Percentiles rank a stretch among this genome's conserved stretches.
Evolutionary conservation across 2,797 vertebrate species (phyloP).

Genomic region (Champsocephalus esox): DNA sequence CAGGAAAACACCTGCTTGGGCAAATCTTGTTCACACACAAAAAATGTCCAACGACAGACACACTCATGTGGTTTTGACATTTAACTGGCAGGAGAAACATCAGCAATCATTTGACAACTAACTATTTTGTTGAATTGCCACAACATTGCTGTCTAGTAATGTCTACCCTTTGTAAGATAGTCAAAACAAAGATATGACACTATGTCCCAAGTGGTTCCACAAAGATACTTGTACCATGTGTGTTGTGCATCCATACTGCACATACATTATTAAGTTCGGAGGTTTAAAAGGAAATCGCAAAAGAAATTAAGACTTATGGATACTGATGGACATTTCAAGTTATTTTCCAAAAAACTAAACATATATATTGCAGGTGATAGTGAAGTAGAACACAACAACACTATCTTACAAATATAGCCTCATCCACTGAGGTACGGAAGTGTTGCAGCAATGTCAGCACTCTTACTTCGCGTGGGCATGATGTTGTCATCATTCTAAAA

Average conservation of each 20-base stretch:
- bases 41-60: not conserved
- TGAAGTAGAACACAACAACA: not conserved
- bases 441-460: not conserved
- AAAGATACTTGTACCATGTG: not conserved
- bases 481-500: slow-evolving; percentile 10
- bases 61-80: not conserved
- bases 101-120: not conserved
- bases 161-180: not conserved
- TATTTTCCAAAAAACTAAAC: not conserved
- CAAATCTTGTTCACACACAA: not conserved
- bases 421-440: not conserved
- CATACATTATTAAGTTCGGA: not conserved
- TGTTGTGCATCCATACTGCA: not conserved
- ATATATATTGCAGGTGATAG: not conserved
- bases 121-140: not conserved
- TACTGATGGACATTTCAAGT: not conserved
- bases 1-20: not conserved
- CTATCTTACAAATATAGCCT: not conserved
- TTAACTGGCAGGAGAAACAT: not conserved
- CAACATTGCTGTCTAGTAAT: not conserved
- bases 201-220: not conserved
- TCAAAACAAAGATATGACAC: not conserved
- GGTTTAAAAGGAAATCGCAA: not conserved
- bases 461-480: not conserved
- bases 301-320: not conserved